These are phyloP conservation scores for Meghimatium bilineatum DNA, from an alignment of 2,888 invertebrate genomes.

Conservation along the genomic window DNA sequence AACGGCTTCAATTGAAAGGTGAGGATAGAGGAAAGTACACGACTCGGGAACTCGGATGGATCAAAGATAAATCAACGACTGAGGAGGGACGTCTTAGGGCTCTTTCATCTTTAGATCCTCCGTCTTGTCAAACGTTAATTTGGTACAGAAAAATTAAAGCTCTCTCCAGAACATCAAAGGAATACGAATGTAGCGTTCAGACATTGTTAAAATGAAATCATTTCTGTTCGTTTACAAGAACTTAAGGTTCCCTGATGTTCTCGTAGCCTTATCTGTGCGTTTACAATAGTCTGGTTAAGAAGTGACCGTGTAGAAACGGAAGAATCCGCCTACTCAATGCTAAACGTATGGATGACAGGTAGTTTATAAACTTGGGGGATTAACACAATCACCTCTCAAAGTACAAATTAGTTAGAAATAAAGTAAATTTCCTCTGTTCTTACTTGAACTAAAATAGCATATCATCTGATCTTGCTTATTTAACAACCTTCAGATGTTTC, in stretches of 20 bases:
- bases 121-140: slow-evolving; percentile 45
- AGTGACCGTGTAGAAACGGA: not conserved
- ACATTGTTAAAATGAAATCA: slow-evolving; percentile 30
- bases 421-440: too few relatives aligned
- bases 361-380: not conserved
- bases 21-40: slow-evolving; percentile 29
- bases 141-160: slow-evolving; percentile 24
- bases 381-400: not conserved
- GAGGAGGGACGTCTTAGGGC: not conserved
- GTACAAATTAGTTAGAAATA: too few relatives aligned
- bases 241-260: not conserved
- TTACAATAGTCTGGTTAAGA: slow-evolving; percentile 15
- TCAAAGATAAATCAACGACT: slow-evolving; percentile 39
- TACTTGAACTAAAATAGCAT: too few relatives aligned
- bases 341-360: not conserved
- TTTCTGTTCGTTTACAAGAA: slow-evolving; percentile 37
- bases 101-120: slow-evolving; percentile 41
- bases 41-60: slow-evolving; percentile 16
- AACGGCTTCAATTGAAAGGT: slow-evolving; percentile 8
- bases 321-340: not conserved
- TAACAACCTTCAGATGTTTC: slow-evolving; percentile 8
- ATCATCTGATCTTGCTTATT: not conserved
- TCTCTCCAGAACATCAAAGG: slow-evolving; percentile 26
- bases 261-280: not conserved
- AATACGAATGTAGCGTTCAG: slow-evolving; percentile 21